Evolutionary conservation across 2,797 vertebrate species (phyloP), one percentile per base, ranked within the genome.

Genomic region (Argya squamiceps): DNA sequence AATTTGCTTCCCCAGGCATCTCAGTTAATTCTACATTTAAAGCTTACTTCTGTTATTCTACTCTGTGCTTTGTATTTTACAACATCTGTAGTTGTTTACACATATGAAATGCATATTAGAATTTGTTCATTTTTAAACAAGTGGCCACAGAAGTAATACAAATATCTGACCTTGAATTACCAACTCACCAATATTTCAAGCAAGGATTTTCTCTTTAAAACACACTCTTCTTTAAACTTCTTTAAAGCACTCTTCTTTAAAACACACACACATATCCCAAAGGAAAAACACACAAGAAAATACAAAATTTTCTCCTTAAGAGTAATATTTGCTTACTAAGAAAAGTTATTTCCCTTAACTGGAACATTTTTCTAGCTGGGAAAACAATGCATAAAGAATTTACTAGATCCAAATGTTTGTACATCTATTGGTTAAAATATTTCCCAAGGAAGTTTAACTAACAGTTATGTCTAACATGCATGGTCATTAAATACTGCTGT

Each of bases 331-430:
- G 64, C 46, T 89, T 68, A 41, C n/a, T 53, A 43, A 59, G 26
- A 69, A 83, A 58, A 91, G 93, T 96, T 96, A 88, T 95, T 97
- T 95, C 92, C 86, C 79, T 88, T 81, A 82, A 94, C 55, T 79
- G 53, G 69, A 88, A 95, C 80, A 94, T 92, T 84, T 70, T 92
- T 96, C 94, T 92, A 97, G 94, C 95, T 96, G 24, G 36, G 67
- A 91, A 92, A 90, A 88, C 47, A 79, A 80, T 4, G 22, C 10
- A 58, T 71, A 43, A 92, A 90, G 37, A 82, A 84, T 47, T 69
- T 20, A 73, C 44, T 83, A 64, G 83, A 95, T 88, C 93, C 93
- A 93, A n/a, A 58, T 30, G 53, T 70, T 86, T 64, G 37, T 69
- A 78, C 36, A 43, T 53, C 32, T 73, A 30, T 41, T 52, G 69